Conservation (phyloP, 1,140 invertebrate species). For the Lanistes nyassanus region DNA sequence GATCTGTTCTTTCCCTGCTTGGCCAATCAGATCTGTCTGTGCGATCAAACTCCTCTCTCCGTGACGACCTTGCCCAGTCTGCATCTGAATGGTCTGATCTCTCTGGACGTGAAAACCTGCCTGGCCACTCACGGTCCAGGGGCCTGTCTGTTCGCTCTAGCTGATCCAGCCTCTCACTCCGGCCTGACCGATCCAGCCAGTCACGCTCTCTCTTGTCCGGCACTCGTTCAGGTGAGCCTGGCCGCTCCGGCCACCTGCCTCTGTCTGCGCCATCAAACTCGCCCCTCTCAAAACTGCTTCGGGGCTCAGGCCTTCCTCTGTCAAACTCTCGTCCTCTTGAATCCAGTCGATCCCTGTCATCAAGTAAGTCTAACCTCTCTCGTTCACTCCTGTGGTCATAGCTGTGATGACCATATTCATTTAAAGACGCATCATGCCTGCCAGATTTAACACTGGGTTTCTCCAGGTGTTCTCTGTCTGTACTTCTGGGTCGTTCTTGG, state of each 20-base stretch:
- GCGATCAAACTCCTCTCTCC: neutral
- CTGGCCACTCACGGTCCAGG: neutral
- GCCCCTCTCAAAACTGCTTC: neutral
- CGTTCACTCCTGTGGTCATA: neutral
- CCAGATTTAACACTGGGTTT: no score
- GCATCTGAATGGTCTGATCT: neutral
- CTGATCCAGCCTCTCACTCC: neutral
- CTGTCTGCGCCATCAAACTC: neutral
- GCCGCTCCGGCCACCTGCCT: neutral
- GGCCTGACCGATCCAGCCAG: neutral
- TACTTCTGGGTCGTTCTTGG: no score
- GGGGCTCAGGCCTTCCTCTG: slow-evolving; percentile 14
- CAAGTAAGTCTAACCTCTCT: neutral
- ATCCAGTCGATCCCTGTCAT: neutral
- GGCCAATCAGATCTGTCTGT: neutral
- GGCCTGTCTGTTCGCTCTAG: neutral
- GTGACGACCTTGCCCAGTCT: neutral
- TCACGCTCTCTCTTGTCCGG: neutral
- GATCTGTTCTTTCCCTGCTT: neutral
- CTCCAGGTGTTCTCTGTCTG: no score
- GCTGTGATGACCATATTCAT: neutral
- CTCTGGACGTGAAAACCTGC: neutral
- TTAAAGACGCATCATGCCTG: no score
- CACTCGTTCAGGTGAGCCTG: no score
- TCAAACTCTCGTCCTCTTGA: neutral